Conservation (phyloP, 2,113 vertebrate species). For the Sinosuthora webbiana region DNA sequence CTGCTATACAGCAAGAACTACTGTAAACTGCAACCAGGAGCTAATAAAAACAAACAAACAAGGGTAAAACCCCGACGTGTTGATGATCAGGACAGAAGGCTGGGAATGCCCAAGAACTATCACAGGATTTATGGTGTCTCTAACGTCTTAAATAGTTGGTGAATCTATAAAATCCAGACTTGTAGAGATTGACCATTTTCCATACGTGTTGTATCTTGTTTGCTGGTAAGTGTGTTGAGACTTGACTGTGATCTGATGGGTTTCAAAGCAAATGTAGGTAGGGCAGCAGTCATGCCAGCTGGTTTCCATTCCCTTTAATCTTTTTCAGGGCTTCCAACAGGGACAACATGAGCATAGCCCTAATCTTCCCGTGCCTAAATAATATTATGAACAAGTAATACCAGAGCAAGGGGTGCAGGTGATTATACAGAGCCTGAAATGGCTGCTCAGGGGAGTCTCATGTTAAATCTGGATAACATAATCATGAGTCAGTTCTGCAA, state of each 20-base stretch:
- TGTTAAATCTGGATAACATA: not conserved
- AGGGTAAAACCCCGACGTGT: fast-evolving
- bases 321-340: not conserved
- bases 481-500: not conserved
- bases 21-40: not conserved
- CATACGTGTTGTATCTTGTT: not conserved
- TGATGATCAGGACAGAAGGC: not conserved
- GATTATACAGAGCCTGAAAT: not conserved
- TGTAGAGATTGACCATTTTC: not conserved
- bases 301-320: not conserved
- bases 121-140: not conserved
- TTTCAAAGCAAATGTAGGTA: not conserved
- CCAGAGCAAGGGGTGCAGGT: not conserved
- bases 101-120: not conserved
- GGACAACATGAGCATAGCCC: not conserved
- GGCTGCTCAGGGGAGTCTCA: not conserved
- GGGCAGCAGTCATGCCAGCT: not conserved
- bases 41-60: not conserved
- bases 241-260: not conserved
- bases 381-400: not conserved
- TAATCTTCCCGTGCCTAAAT: not conserved
- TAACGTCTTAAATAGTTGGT: not conserved
- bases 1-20: not conserved
- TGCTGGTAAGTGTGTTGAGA: not conserved
- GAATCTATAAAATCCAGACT: not conserved